Conservation (phyloP, 1,140 invertebrate species). For the Drosophila yakuba region DNA sequence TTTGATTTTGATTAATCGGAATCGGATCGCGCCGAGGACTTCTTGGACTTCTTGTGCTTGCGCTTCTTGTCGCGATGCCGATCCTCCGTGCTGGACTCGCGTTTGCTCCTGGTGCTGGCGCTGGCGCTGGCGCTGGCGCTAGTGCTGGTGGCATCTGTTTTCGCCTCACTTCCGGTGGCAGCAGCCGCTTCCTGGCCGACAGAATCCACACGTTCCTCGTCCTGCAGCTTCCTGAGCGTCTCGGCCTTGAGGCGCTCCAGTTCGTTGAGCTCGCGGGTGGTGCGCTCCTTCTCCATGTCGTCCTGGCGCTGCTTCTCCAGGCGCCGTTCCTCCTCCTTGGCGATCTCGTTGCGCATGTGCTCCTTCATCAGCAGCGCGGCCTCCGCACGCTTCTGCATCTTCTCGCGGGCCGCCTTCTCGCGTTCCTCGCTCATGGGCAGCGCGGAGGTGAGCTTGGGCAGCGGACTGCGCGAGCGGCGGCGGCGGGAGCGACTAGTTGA, state of each 20-base stretch:
- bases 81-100: slow-evolving; percentile 58
- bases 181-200: not conserved
- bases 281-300: slow-evolving; percentile 79
- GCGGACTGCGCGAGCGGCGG: slow-evolving; percentile 52
- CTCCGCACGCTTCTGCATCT: slow-evolving; percentile 85
- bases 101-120: slow-evolving; percentile 23
- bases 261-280: slow-evolving; percentile 74
- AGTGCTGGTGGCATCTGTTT: slow-evolving; percentile 10
- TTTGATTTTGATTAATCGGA: slow-evolving; percentile 47
- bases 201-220: slow-evolving; percentile 60
- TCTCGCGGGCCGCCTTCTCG: slow-evolving; percentile 77
- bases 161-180: slow-evolving; percentile 20
- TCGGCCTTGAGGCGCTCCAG: slow-evolving; percentile 79
- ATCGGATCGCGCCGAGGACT: slow-evolving; percentile 59
- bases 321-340: slow-evolving; percentile 84
- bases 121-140: not conserved
- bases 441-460: slow-evolving; percentile 44
- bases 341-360: slow-evolving; percentile 86
- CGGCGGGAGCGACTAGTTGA: slow-evolving; percentile 47
- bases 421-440: slow-evolving; percentile 53
- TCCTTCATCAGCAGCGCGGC: slow-evolving; percentile 86
- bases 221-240: slow-evolving; percentile 76
- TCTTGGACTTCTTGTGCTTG: slow-evolving; percentile 86
- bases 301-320: slow-evolving; percentile 81
- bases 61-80: slow-evolving; percentile 84